A percentile compares a stretch with the other conserved stretches of the same genome.
These are phyloP conservation scores for Pangasianodon gigas DNA, from an alignment of 2,113 vertebrate species.

Conservation along the genomic window DNA sequence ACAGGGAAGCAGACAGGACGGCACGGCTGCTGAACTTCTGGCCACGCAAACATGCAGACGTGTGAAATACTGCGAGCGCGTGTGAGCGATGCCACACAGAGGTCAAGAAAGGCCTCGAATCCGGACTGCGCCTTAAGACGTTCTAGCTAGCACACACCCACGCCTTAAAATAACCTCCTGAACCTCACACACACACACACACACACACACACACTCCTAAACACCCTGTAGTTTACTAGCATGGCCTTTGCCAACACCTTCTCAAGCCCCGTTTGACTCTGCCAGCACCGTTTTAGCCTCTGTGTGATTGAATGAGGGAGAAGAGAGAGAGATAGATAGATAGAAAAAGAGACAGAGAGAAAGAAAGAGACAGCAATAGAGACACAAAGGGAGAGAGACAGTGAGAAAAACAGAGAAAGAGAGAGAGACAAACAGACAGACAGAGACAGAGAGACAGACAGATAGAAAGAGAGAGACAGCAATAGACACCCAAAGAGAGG, in stretches of 20 bases:
- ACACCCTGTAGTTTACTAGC: constrained; percentile 4
- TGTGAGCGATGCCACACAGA: constrained; percentile 43
- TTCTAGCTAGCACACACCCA: constrained; percentile 63
- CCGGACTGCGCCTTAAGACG: constrained; percentile 58
- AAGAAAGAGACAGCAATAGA: background rate
- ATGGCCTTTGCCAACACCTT: background rate
- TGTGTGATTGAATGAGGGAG: background rate
- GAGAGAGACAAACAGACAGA: no score
- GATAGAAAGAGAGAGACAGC: background rate
- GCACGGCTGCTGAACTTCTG: background rate
- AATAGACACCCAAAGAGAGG: background rate
- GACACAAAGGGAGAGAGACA: background rate
- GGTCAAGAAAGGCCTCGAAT: constrained; percentile 59
- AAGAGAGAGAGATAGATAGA: background rate
- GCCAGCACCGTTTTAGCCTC: background rate
- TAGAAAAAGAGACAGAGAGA: background rate
- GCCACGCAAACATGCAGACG: constrained; percentile 50
- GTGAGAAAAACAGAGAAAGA: no score
- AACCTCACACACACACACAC: constrained; percentile 6
- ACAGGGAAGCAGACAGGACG: background rate
- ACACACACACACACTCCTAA: background rate
- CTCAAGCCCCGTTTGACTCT: background rate
- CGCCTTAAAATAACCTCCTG: constrained; percentile 31
- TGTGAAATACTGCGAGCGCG: constrained; percentile 54
- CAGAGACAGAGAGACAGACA: background rate